Evolutionary conservation across 2,888 invertebrate genomes (phyloP).

Genomic region (Andrena haemorrhoa): DNA sequence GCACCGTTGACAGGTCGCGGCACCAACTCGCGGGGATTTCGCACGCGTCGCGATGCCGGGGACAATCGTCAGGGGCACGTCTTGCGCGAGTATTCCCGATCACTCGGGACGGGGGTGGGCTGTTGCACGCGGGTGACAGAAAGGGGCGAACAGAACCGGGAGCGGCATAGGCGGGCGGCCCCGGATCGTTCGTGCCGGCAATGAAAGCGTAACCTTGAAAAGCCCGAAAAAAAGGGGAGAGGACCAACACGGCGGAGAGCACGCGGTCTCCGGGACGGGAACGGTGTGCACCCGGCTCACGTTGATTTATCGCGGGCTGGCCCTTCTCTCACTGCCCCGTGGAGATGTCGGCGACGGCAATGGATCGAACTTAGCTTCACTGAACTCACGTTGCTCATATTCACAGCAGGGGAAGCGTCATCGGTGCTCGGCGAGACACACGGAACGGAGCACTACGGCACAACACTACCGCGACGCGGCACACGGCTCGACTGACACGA

Average conservation of each 20-base stretch:
- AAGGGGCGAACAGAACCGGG: conserved; percentile 13
- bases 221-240: conserved; percentile 35
- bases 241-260: conserved; percentile 37
- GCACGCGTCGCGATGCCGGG: background rate
- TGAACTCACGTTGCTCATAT: conserved; percentile 58
- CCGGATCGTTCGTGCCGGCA: conserved; percentile 42
- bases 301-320: background rate
- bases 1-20: background rate
- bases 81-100: background rate
- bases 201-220: conserved; percentile 55
- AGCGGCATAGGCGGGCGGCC: conserved; percentile 9
- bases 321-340: conserved; percentile 4
- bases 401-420: conserved; percentile 61
- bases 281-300: conserved; percentile 11
- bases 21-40: conserved; percentile 4
- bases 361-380: conserved; percentile 36
- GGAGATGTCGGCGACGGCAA: background rate
- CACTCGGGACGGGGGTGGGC: background rate
- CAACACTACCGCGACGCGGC: conserved; percentile 80
- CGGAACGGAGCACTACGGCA: conserved; percentile 60
- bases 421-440: conserved; percentile 59
- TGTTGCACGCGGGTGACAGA: conserved; percentile 23
- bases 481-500: conserved; percentile 81
- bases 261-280: conserved; percentile 46
- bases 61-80: background rate